Evolutionary conservation across 2,797 vertebrate genomes (phyloP), one percentile per base, ranked within the genome.

Genomic region (Poecile montanus): DNA sequence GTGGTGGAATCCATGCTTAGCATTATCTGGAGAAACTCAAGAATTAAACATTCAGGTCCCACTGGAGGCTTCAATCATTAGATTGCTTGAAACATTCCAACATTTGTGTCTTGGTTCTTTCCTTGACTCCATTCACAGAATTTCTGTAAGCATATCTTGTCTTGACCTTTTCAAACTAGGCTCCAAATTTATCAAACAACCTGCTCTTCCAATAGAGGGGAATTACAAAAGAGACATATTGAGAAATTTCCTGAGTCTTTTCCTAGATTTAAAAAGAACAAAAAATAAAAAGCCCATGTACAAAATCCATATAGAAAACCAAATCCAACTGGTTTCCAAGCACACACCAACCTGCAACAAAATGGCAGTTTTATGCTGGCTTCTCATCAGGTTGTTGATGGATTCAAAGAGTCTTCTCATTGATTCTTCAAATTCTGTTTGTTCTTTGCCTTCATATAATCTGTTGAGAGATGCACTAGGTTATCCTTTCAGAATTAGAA

Each of bases 321-420:
- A 48, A 54, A 70, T 3, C 20, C 14, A 60, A 5, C 14, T 58
- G 54, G 10, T 60, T 89, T 89, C 22, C 62, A 86, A 51, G 25
- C 34, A 44, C 60, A 94, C 77, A 97, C 97, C 54, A 97, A 99
- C 99, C 99, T 99, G 98, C 92, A 98, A 97, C 94, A 99, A 97
- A 93, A 99, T 98, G 42, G 98, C 98, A 93, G 98, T 99, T 96
- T 98, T 98, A 96, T 98, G 97, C 85, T 99, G 98, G 61, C 99
- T 98, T 97, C 96, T 99, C 99, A 99, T 99, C 97, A 99, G 96
- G 86, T 98, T 99, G 98, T 99, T 99, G 97, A 99, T 99, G 91
- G 99, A 99, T 97, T 99, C 99, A 97, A 99, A 99, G 88, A 99
- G 98, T 61, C 97, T 98, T 91, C 98, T 98, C 97, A 99, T 98